phyloP scores from a whole-genome alignment of 2,113 vertebrate species.

The Nanorana parkeri region DNA sequence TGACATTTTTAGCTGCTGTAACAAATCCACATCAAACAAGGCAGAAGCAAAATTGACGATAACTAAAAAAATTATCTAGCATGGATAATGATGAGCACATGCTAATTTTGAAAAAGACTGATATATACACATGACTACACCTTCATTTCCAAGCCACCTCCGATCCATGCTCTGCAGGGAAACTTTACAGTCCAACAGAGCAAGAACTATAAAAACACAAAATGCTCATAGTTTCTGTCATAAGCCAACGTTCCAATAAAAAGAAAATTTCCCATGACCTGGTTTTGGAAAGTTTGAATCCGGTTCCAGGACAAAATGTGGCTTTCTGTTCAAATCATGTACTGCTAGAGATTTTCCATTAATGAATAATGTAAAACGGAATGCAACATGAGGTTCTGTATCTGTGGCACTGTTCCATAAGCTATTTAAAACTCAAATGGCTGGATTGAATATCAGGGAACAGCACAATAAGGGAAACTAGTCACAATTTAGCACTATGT shows the following conservation, averaged over 20 bases:
- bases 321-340: constrained; percentile 9
- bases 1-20: no score
- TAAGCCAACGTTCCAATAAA: constrained; percentile 3
- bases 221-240: not conserved
- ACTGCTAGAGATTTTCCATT: constrained; percentile 49
- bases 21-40: no score
- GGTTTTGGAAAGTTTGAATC: constrained; percentile 25
- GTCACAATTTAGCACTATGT: not conserved
- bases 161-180: not conserved
- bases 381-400: constrained; percentile 32
- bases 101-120: no score
- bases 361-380: constrained; percentile 37
- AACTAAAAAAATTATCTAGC: no score
- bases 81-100: no score
- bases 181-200: not conserved
- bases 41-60: no score
- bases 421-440: constrained; percentile 41
- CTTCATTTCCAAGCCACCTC: no score
- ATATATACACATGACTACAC: not conserved
- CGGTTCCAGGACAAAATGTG: constrained; percentile 1
- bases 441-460: constrained; percentile 39
- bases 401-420: constrained; percentile 34
- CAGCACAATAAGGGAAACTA: constrained; percentile 13
- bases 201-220: not conserved
- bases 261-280: constrained; percentile 44